Base-by-base conservation (phyloP, 2,888 invertebrate genomes). In the Acrocera orbiculus region DNA sequence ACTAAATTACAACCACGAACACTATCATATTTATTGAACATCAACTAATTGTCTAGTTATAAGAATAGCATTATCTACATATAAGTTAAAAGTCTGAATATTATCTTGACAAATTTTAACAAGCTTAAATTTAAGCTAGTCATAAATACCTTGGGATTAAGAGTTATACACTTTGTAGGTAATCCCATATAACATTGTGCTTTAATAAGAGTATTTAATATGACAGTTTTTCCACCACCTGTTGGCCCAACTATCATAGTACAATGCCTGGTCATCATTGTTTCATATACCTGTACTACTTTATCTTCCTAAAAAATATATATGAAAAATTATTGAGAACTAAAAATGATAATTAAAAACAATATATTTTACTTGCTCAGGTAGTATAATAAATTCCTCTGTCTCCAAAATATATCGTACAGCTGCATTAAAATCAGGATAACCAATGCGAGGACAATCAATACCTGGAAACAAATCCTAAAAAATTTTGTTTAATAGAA, bases 181-280 rank as follows among this genome's bases (percentile, higher is more conserved):
- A 77, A 61, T 3, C 78, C 78, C 42, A 89, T 60, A 42, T 70
- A 58, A 29, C 70, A 76, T 58, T 89, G 89, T 9, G 86, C 76
- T 48, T 76, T 75, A 41, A 79, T 73, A 27, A 90, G 61, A 3
- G 76, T 71, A 45, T 78, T 69, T 40, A 89, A 70, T 20, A 92
- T 78, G 23, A 89, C 81, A 3, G 82, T 73, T 64, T 92, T 92
- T 13, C 92, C 92, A 16, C 89, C 87, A 16, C 90, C 87, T 4
- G 90, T 90, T 14, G 89, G 87, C 0, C 92, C 92, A 4, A 90
- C 82, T 40, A 92, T 57, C 87, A 92, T 90, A 4, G 79, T 74
- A 32, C 85, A 86, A 61, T 90, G 89, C 23, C 89, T 70, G 2
- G 85, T 89, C 81, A 86, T 82, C 87, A 90, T 89, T 2, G 87